Evolutionary conservation across 2,113 vertebrate species (phyloP), one percentile per base, ranked within the genome.

Genomic region (Thalassarche chlororhynchos): DNA sequence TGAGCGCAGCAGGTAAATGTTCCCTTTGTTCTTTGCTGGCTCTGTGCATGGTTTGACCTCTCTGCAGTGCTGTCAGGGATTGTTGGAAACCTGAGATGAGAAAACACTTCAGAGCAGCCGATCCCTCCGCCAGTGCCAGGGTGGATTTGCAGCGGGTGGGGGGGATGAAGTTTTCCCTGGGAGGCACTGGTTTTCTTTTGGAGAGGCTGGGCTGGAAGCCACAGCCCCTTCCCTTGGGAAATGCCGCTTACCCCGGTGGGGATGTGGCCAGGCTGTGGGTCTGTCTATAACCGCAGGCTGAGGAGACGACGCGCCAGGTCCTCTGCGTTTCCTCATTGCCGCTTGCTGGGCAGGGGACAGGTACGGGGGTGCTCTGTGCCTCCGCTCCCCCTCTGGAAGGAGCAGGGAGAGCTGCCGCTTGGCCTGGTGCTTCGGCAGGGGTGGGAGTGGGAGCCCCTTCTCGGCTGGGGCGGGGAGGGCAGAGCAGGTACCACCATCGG

Each of bases 51-150:
- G 14, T 68, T 28, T 90, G 96, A 92, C 95, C 96, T 88, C 81
- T 68, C 69, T 14, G 82, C 90, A 15, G 3, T 24, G 32, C 78
- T 44, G 40, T 10, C 9, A 0, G 88, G 88, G 85, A 70, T 75
- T 74, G 79, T 82, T 10, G 14, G 95, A 90, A 95, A 96, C 69
- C 93, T 17, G 91, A 93, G 95, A 84, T 47, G 78, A 66, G 77
- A 85, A 93, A 90, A 77, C 79, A 44, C 75, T 82, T 36, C 24
- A 31, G 91, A 79, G 93, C 84, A 87, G 82, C 88, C 94, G 44
- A 17, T 28, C 24, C 36, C 40, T 72, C 31, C 1, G 3, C 14
- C 49, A 9, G 74, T 47, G 49, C 89, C 46, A 5, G 79, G 38
- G 47, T 49, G 80, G 68, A 64, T 92, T 90, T 78, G 66, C 57